A percentile compares a stretch with the other conserved stretches of the same genome.
Evolutionary conservation across 2,797 vertebrate species (phyloP).

Genomic region (Enteromius radiatus): DNA sequence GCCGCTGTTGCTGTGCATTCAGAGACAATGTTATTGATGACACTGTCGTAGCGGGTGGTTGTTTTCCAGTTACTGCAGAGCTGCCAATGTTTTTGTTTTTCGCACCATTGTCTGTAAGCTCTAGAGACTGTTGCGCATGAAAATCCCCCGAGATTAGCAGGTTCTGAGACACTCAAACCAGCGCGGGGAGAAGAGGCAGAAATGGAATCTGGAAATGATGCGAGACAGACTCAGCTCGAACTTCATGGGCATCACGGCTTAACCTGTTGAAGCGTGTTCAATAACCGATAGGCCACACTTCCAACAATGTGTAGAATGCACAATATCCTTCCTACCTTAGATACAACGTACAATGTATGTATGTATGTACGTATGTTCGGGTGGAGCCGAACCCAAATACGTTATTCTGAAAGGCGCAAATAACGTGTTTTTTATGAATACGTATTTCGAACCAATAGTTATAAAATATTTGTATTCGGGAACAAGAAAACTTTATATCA

Average conservation of each 20-base stretch:
- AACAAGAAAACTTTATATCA: no score
- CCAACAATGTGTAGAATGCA: not conserved
- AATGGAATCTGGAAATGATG: conserved; percentile 28
- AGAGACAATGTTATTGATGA: not conserved
- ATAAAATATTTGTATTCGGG: no score
- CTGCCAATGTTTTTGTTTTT: conserved; percentile 38
- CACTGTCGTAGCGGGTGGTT: not conserved
- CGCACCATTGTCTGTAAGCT: conserved; percentile 10
- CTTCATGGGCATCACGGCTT: not conserved
- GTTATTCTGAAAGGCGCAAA: no score
- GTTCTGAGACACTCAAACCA: conserved; percentile 15
- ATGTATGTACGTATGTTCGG: no score
- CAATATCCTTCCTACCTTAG: no score
- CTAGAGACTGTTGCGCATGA: not conserved
- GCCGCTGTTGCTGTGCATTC: not conserved
- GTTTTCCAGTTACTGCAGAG: conserved; percentile 3
- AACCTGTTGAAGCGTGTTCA: not conserved
- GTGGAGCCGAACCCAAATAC: no score
- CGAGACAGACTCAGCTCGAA: conserved; percentile 1
- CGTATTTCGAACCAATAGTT: no score
- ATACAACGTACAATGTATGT: no score
- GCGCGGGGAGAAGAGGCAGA: not conserved
- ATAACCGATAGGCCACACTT: not conserved
- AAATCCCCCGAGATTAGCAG: conserved; percentile 35
- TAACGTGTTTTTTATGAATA: no score